Conservation (phyloP, 2,113 vertebrate genomes). For the Chaenocephalus aceratus region DNA sequence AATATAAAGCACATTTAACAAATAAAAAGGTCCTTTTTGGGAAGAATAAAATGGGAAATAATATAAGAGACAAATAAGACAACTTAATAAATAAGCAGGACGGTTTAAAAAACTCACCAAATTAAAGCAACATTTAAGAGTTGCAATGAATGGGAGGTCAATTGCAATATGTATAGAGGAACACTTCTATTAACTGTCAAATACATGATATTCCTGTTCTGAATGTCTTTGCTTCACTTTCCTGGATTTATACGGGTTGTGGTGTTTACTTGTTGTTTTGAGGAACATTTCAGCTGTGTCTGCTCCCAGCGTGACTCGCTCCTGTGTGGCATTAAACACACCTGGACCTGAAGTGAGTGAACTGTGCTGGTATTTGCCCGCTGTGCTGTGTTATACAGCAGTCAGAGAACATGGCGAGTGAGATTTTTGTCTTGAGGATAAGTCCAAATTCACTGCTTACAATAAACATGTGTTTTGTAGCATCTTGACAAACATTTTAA, state of each 20-base stretch:
- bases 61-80: not conserved
- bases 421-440: constrained; percentile 4
- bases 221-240: not conserved
- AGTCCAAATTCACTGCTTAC: not conserved
- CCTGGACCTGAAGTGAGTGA: constrained; percentile 48
- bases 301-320: constrained; percentile 30
- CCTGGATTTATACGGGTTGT: not conserved
- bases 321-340: constrained; percentile 42
- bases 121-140: not conserved
- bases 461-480: not conserved
- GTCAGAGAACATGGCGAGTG: not conserved
- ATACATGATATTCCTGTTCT: not conserved
- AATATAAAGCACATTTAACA: not conserved
- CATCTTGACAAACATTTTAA: not conserved
- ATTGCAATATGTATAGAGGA: not conserved
- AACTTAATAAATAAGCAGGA: not conserved
- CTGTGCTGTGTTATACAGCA: constrained; percentile 1
- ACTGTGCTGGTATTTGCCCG: constrained; percentile 28
- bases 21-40: not conserved
- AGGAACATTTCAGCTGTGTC: constrained; percentile 15
- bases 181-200: not conserved
- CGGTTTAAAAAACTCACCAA: not conserved
- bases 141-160: not conserved
- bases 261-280: constrained; percentile 25
- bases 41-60: not conserved